Evolutionary conservation across 2,888 invertebrate species (phyloP).

Genomic region (Pristionchus entomophagus): DNA sequence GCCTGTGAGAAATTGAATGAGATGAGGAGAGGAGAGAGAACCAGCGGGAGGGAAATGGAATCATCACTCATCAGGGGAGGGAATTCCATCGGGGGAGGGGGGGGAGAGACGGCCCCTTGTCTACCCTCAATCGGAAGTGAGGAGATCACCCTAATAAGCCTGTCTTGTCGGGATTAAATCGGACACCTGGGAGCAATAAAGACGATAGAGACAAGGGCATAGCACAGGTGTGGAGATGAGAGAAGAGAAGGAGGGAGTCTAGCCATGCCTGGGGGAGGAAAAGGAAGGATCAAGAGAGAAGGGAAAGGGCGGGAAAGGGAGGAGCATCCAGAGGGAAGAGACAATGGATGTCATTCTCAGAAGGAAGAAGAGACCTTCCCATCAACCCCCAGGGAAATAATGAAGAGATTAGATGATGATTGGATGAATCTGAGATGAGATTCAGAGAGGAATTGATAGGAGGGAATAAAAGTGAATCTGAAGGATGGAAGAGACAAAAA

Average conservation of each 20-base stretch:
- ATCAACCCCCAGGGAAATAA: slow-evolving; percentile 3
- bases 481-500: neutral
- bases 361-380: neutral
- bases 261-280: neutral
- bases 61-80: slow-evolving; percentile 23
- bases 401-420: neutral
- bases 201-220: neutral
- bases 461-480: neutral
- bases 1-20: neutral
- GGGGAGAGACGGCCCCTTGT: neutral
- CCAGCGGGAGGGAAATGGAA: neutral
- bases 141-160: neutral
- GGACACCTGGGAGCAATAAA: slow-evolving; percentile 37
- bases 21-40: slow-evolving; percentile 17
- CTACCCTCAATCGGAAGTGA: neutral
- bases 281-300: neutral
- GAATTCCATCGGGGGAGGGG: slow-evolving; percentile 14
- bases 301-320: neutral
- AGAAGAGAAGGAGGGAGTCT: neutral
- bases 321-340: slow-evolving; percentile 31
- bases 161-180: slow-evolving; percentile 5
- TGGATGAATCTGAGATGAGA: neutral
- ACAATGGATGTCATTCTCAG: neutral
- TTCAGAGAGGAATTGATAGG: neutral
- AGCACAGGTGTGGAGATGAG: neutral